phyloP scores from a whole-genome alignment of 2,888 invertebrate species.

The Ophion obscuratus region DNA sequence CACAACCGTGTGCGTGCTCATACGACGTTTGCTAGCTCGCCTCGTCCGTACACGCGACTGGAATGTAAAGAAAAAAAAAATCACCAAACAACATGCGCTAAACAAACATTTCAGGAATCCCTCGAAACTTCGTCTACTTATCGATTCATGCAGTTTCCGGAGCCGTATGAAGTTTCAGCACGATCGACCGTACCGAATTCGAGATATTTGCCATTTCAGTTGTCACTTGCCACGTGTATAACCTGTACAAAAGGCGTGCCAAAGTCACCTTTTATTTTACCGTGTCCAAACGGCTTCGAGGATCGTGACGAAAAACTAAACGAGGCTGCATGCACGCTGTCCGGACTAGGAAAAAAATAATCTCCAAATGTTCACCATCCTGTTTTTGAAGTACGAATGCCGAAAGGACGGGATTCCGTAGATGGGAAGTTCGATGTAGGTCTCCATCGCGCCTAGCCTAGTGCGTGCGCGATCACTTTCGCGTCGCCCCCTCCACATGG shows the following conservation, averaged over 20 bases:
- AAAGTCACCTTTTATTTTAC: neutral
- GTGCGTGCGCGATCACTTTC: neutral
- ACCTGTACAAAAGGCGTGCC: neutral
- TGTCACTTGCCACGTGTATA: neutral
- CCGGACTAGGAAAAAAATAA: neutral
- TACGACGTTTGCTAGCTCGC: neutral
- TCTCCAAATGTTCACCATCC: neutral
- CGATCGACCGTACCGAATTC: neutral
- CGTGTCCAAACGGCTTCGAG: neutral
- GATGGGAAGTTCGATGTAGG: no score
- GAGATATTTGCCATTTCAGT: neutral
- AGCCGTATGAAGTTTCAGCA: neutral
- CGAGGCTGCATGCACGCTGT: neutral
- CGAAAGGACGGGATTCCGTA: no score
- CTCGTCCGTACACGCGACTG: neutral
- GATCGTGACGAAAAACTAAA: neutral
- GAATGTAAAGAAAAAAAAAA: neutral
- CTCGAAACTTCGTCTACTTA: neutral
- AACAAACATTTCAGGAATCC: neutral
- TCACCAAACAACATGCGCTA: neutral
- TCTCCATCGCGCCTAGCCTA: no score
- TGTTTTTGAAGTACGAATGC: neutral
- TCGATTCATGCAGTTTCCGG: neutral
- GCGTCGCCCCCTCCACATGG: neutral
- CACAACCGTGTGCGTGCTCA: conserved; percentile 38